Evolutionary conservation across 1,140 invertebrate species (phyloP).

Genomic region (fruit fly (Drosophila melanogaster)): DNA sequence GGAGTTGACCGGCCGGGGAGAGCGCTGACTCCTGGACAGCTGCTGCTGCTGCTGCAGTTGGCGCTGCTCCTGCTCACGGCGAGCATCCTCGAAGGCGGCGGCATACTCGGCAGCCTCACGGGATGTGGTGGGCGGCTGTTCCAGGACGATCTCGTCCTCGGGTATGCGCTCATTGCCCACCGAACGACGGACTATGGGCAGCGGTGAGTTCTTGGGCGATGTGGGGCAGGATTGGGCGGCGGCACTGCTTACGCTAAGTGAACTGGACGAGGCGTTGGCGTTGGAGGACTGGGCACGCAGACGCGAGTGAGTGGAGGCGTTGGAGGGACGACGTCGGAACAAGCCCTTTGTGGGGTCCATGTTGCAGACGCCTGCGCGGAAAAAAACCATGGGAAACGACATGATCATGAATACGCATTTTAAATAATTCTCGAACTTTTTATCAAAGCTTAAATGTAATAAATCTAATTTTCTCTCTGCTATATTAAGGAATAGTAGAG

Average conservation of each 20-base stretch:
- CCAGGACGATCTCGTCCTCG: constrained; percentile 70
- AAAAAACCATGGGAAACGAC: neutral
- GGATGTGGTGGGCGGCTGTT: constrained; percentile 63
- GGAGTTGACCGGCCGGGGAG: constrained; percentile 46
- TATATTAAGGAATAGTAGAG: neutral
- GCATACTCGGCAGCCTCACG: constrained; percentile 70
- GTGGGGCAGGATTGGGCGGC: constrained; percentile 79
- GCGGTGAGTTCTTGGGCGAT: constrained; percentile 76
- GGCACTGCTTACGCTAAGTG: constrained; percentile 43
- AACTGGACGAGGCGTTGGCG: constrained; percentile 58
- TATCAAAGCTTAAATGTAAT: no score
- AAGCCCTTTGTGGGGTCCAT: constrained; percentile 85
- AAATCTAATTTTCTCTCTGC: neutral
- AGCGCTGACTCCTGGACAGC: constrained; percentile 34
- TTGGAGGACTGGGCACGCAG: constrained; percentile 70
- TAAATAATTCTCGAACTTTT: neutral
- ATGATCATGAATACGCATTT: neutral
- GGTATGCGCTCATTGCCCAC: constrained; percentile 75
- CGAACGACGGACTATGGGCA: constrained; percentile 62
- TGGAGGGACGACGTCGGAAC: constrained; percentile 85
- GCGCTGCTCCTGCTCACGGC: constrained; percentile 58
- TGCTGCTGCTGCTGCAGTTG: constrained; percentile 13
- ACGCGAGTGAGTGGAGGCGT: constrained; percentile 65
- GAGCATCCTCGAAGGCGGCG: constrained; percentile 69
- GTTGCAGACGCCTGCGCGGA: constrained; percentile 76